Conservation (phyloP, 2,888 invertebrate species). For the Cosmia trapezina region DNA sequence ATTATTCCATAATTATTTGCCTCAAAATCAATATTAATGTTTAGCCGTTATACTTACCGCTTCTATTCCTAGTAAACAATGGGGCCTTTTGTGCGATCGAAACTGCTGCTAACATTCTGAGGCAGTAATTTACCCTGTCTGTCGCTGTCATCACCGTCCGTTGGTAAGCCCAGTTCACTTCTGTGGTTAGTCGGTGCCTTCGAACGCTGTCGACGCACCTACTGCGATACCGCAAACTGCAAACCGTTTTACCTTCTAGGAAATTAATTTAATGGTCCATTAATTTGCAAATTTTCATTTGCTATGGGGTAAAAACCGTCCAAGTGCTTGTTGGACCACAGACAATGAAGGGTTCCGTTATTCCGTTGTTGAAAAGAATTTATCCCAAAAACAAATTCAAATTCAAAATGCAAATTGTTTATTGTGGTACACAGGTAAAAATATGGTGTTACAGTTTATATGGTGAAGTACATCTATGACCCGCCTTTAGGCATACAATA, state of each 20-base stretch:
- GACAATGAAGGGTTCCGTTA: no score
- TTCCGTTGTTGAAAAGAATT: no score
- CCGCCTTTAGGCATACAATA: no score
- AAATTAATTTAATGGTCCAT: conserved; percentile 21
- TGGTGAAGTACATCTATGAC: no score
- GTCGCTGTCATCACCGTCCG: conserved; percentile 22
- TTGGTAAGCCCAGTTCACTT: conserved; percentile 36
- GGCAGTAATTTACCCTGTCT: conserved; percentile 43
- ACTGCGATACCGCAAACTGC: conserved; percentile 1
- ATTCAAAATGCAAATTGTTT: no score
- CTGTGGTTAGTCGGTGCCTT: conserved; percentile 38
- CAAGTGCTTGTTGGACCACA: no score
- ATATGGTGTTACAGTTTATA: no score
- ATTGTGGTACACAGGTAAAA: no score
- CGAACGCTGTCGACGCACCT: conserved; percentile 24
- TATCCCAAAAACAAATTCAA: no score
- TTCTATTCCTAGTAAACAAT: background rate
- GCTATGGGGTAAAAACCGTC: no score
- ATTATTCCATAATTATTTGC: no score
- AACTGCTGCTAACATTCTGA: conserved; percentile 26
- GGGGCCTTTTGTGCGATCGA: background rate
- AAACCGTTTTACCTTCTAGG: conserved; percentile 1
- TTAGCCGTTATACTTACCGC: background rate
- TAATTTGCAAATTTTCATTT: no score
- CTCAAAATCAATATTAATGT: background rate